phyloP scores from a whole-genome alignment of 2,888 invertebrate species.

The Tillus elongatus region DNA sequence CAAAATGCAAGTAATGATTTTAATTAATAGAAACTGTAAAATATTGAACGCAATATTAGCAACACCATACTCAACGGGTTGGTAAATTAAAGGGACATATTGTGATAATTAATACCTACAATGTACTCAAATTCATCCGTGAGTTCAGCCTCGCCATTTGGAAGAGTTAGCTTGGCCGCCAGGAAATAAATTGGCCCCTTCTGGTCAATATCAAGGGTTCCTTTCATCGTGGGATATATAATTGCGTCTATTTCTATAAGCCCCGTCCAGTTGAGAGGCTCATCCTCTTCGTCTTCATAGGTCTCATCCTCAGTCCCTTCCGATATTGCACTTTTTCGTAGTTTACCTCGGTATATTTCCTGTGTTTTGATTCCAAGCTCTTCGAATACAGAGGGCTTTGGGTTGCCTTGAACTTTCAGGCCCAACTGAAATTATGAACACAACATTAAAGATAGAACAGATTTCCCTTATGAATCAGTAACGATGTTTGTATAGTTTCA shows the following conservation, averaged over 20 bases:
- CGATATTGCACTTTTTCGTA: conserved; percentile 18
- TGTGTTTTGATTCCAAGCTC: conserved; percentile 36
- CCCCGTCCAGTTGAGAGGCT: conserved; percentile 48
- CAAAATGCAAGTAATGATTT: too few relatives aligned
- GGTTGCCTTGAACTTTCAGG: conserved; percentile 35
- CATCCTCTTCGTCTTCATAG: conserved; percentile 41
- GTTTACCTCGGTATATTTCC: conserved; percentile 32
- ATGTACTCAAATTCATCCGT: conserved; percentile 49
- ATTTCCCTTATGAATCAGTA: conserved; percentile 15
- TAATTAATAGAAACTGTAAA: too few relatives aligned
- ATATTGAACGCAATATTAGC: too few relatives aligned
- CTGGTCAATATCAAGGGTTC: conserved; percentile 48
- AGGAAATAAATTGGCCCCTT: conserved; percentile 43
- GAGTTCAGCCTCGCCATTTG: conserved; percentile 48
- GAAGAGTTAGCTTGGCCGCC: conserved; percentile 44
- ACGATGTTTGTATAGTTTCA: too few relatives aligned
- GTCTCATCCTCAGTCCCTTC: conserved; percentile 33
- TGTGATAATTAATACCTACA: too few relatives aligned
- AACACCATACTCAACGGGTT: too few relatives aligned
- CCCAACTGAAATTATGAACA: conserved; percentile 43
- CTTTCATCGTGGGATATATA: conserved; percentile 50
- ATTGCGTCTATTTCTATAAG: conserved; percentile 49
- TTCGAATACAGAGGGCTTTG: conserved; percentile 37
- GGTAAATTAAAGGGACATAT: too few relatives aligned
- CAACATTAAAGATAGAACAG: too few relatives aligned